phyloP scores from a whole-genome alignment of 1,140 invertebrate genomes.

The Tetragnatha versicolor region DNA sequence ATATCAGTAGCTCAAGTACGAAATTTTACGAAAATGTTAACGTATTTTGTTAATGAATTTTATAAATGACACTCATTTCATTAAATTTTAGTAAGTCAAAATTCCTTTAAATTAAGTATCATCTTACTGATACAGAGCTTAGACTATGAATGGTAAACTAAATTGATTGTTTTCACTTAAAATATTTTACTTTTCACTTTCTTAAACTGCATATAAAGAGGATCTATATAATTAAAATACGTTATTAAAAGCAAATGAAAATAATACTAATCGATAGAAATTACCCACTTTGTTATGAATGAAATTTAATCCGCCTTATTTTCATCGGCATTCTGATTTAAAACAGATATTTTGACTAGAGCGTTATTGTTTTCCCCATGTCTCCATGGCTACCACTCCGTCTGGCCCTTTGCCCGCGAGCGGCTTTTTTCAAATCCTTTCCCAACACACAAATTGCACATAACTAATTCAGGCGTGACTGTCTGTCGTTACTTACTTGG shows the following conservation, averaged over 20 bases:
- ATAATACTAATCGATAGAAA: background rate
- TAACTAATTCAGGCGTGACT: constrained; percentile 45
- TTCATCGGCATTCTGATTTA: too few species aligned
- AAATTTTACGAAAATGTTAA: too few species aligned
- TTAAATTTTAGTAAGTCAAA: too few species aligned
- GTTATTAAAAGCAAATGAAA: background rate
- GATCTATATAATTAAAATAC: background rate
- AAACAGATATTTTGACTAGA: background rate
- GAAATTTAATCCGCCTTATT: background rate
- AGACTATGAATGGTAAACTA: too few species aligned
- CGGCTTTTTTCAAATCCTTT: constrained; percentile 2
- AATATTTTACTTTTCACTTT: too few species aligned
- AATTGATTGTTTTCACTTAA: too few species aligned
- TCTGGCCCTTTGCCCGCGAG: background rate
- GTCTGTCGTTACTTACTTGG: constrained; percentile 31
- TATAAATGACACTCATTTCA: too few species aligned
- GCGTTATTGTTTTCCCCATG: constrained; percentile 15
- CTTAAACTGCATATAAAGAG: too few species aligned
- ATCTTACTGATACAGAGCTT: too few species aligned
- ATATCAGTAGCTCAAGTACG: too few species aligned
- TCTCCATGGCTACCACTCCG: background rate
- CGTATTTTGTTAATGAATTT: too few species aligned
- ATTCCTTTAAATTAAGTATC: too few species aligned
- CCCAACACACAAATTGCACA: background rate
- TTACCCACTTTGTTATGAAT: background rate